Base-by-base conservation (phyloP, 2,797 vertebrate species). In the Sardinella longiceps region DNA sequence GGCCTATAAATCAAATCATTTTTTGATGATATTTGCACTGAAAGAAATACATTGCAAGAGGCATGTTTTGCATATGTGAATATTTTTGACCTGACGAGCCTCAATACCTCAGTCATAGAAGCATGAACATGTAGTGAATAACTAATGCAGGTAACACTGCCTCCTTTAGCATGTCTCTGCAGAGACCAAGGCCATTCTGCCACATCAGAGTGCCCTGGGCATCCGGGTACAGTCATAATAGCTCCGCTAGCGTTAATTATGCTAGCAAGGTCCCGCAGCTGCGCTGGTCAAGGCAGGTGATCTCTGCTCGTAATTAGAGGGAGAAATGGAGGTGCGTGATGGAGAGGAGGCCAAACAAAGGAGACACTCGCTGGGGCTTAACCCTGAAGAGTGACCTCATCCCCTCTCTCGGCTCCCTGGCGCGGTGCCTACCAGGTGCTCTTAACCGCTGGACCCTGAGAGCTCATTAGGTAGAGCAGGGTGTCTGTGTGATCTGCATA, bases 221-320 rank as follows among this genome's bases (percentile, higher is more conserved):
- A 43, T 37, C 70, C 33, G 33, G 70, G 15, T 63, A 20, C 51
- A 14, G 46, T 20, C 83, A 66, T 86, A 60, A 87, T 84, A 86
- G 81, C 58, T 43, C 28, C 81, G 80, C 88, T 88, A 85, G 83
- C 81, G 86, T 81, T 87, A 85, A 88, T 89, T 89, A 88, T 53
- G 82, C 82, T 10, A 83, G 83, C 86, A 88, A 90, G 86, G 87
- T 87, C 87, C 85, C 83, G 83, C 46, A 15, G 51, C 46, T 48
- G 37, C 74, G 51, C 80, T 70, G 37, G 56, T 80, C 81, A 74
- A 80, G 85, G 81, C 37, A 80, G 63, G 58, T 45, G 80, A 82
- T 85, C 80, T 10, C 30, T 80, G 53, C 51, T 2, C 85, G 84
- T 86, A 89, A 88, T 88, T 87, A 86, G 66, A 18, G 12, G 66